Base-by-base conservation (phyloP, 2,113 vertebrate genomes). In the Helogale parvula region DNA sequence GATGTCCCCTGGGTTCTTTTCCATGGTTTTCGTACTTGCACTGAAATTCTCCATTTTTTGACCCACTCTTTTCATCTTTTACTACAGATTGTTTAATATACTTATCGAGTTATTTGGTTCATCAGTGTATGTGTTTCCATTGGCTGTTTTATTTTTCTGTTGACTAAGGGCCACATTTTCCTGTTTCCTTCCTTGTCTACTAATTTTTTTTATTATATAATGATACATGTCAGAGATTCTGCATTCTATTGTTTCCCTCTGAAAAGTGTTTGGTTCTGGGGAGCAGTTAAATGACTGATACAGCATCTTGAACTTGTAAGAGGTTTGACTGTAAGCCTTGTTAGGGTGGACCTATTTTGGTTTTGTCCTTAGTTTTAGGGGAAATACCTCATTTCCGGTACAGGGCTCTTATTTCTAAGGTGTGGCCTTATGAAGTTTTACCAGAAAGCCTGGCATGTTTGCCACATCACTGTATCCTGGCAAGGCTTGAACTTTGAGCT, bases 251-350 rank as follows among this genome's bases (percentile, higher is more conserved):
- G 31, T 35, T 41, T 94, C 25, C 33, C 21, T 52, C 45, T 90
- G n/a, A 65, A 68, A 69, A 41, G 47, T 41, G 65, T 81, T 54
- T 87, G 66, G 21, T 90, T 74, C 50, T 71, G 66, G 52, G 33
- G 83, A n/a, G 23, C 19, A 47, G 29, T 68, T 96, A 57, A 66
- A 50, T 93, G 71, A 72, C 4, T 72, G 66, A 76, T 12, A 31
- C 17, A 92, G 31, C 35, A 93, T 77, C 60, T 77, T 82, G 31
- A 77, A 63, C n/a, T 94, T 90, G 16, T 5, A 63, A 63, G 76
- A 52, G 50, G 60, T 71, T 88, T 93, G 82, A 19, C 13, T 68
- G 38, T 84, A 81, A 91, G 23, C 83, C 92, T 93, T 93, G 60
- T 81, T 35, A 82, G 57, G 41, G 52, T 79, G 19, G 17, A 38